Evolutionary conservation across 2,888 invertebrate species (phyloP).

Genomic region (Magallana nippona): DNA sequence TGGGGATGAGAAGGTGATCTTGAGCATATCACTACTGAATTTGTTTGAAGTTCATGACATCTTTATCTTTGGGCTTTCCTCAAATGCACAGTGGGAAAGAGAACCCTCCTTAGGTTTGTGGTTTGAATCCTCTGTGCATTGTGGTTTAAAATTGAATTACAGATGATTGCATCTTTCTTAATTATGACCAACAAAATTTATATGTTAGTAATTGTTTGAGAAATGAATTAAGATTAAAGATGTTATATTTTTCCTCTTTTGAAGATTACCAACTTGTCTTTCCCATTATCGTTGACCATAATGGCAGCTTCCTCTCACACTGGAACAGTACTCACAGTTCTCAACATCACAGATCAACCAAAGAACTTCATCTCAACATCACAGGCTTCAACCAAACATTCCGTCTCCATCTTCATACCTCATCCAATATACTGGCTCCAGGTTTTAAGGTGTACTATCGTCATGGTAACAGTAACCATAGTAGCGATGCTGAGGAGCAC

Average conservation of each 20-base stretch:
- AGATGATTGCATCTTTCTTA: too few species aligned
- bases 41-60: conserved; percentile 1
- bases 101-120: background rate
- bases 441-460: conserved; percentile 62
- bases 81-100: background rate
- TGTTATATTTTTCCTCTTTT: conserved; percentile 31
- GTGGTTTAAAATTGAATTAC: too few species aligned
- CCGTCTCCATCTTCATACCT: conserved; percentile 59
- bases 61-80: conserved; percentile 14
- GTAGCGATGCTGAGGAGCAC: conserved; percentile 37
- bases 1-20: background rate
- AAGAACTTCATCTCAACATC: conserved; percentile 58
- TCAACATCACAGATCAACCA: conserved; percentile 14
- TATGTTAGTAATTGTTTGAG: background rate
- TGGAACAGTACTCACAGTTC: conserved; percentile 35
- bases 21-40: background rate
- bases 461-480: conserved; percentile 51
- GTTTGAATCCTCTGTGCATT: background rate
- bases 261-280: conserved; percentile 59
- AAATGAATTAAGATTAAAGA: background rate
- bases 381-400: conserved; percentile 57
- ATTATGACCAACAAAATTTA: background rate
- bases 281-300: conserved; percentile 40
- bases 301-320: conserved; percentile 28
- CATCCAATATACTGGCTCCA: conserved; percentile 55